Base-by-base conservation (phyloP, 2,113 vertebrate species). In the Falcunculus frontatus region DNA sequence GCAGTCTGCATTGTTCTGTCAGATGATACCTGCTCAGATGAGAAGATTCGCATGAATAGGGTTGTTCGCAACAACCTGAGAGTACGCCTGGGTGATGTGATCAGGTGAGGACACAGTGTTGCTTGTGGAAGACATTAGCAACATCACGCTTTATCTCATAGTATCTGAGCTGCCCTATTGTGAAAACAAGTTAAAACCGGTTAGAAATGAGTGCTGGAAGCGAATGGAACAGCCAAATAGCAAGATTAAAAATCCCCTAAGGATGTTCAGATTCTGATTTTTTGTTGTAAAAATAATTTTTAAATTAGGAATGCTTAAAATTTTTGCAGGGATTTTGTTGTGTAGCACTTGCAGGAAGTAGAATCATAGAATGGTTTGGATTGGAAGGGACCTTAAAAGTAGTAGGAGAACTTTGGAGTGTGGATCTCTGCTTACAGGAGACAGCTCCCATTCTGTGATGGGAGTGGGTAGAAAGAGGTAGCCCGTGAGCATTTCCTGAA, bases 41-140 rank as follows among this genome's bases (percentile, higher is more conserved):
- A 99, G 97, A 99, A 99, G 96, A 99, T 99, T 95, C 99, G 99
- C 94, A 99, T 99, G 99, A 99, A 99, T 93, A 98, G 99, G 95
- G 99, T 99, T 93, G 99, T 99, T 91, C 99, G 99, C 83, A 99
- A 99, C 98, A 99, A 99, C 87, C 97, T 99, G 87, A 98, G 99
- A 39, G 99, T 99, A 50, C 99, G 99, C 74, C 98, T 99, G 69
- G 99, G 99, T 39, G 99, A 99, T 13, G 99, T 99, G 57, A 99
- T 99, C 97, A 99, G 99, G 99, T 99, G 74, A 97, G 95, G 80
- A 70, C 10, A 15, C 19, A 8, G 7, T 12, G 21, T n/a, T 78
- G 67, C 37, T 22, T 41, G 14, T 50, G 64, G 13, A 57, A 60
- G 7, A 27, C 30, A 7, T 22, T 15, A 41, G 25, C n/a, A 85